Percentiles rank a stretch among this genome's conserved stretches.
Evolutionary conservation across 2,888 invertebrate genomes (phyloP).

Genomic region (Lucinisca nassula): DNA sequence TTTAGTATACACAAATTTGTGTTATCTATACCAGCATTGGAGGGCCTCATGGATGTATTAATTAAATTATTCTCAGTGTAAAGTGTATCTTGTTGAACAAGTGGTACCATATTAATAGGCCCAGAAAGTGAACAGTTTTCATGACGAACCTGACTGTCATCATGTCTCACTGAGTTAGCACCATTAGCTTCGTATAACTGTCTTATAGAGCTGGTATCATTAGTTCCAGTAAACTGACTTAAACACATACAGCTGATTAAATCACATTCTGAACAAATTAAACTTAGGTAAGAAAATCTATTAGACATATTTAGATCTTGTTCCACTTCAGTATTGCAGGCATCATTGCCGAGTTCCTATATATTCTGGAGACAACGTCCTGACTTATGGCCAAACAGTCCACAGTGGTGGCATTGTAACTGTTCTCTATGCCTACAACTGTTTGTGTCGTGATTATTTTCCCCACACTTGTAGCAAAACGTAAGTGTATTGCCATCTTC

Average conservation of each 20-base stretch:
- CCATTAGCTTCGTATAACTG: no score
- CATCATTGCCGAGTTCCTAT: constrained; percentile 6
- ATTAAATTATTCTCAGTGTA: not conserved
- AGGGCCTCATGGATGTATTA: not conserved
- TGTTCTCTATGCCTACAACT: not conserved
- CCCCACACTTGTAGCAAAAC: not conserved
- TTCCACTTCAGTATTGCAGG: not conserved
- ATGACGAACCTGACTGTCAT: not conserved
- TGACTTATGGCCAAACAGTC: not conserved
- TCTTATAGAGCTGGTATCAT: not conserved
- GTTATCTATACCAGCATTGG: not conserved
- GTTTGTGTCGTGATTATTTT: not conserved
- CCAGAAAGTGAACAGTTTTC: not conserved
- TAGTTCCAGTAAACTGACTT: not conserved
- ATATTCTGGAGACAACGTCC: not conserved
- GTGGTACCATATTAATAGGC: not conserved
- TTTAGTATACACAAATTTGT: not conserved
- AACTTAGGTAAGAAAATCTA: not conserved
- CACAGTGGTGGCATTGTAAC: not conserved
- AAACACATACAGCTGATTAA: not conserved
- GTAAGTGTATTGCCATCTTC: no score
- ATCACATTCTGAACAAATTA: not conserved
- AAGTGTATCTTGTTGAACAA: not conserved
- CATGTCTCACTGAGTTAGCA: no score
- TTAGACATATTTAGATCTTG: not conserved